Percentiles rank a stretch among this genome's conserved stretches.
phyloP scores from a whole-genome alignment of 2,888 invertebrate species.

The Anodontia alba region DNA sequence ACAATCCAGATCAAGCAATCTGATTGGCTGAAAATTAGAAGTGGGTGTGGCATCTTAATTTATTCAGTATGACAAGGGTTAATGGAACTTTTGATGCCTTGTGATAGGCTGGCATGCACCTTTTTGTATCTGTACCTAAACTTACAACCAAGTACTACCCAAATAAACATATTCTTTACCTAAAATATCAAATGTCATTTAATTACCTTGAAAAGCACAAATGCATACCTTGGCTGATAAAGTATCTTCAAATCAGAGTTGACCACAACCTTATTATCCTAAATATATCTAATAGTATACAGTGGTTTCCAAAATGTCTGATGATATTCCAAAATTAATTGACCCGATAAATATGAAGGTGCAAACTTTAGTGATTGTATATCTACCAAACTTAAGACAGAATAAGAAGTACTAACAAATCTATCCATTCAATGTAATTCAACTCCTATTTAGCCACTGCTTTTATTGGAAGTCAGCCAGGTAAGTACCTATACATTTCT shows the following conservation, averaged over 20 bases:
- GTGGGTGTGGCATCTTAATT: no score
- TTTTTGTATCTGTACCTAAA: no score
- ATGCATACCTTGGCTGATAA: conserved; percentile 12
- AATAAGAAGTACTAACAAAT: background rate
- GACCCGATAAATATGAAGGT: conserved; percentile 5
- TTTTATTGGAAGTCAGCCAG: conserved; percentile 2
- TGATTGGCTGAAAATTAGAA: no score
- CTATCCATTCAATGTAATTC: conserved; percentile 1
- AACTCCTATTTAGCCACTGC: conserved; percentile 7
- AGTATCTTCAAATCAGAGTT: conserved; percentile 3
- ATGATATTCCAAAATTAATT: background rate
- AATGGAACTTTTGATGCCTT: no score
- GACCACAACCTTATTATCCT: background rate
- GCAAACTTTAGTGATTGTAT: conserved; percentile 4
- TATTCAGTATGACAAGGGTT: no score
- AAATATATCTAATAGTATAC: background rate
- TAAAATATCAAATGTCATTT: no score
- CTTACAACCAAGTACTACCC: no score
- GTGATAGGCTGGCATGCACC: no score
- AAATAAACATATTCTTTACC: no score
- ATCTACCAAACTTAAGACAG: background rate
- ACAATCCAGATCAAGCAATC: no score
- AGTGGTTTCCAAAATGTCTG: background rate
- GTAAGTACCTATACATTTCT: background rate
- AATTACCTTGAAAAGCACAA: background rate